phyloP scores from a whole-genome alignment of 1,140 invertebrate genomes.

The Lordiphosa collinella region DNA sequence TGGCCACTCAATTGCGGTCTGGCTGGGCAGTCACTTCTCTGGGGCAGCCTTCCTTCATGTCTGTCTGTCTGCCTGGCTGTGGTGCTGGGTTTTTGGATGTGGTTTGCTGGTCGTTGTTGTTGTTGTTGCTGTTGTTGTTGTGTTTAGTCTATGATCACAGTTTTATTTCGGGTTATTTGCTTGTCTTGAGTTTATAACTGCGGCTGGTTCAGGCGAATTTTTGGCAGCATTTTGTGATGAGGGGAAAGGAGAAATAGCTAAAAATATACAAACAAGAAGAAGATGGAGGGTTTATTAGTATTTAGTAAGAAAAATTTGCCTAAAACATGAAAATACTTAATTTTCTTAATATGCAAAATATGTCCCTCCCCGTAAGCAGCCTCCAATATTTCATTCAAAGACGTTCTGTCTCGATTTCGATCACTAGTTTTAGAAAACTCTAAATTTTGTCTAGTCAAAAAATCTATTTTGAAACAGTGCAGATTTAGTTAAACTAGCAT shows the following conservation, averaged over 20 bases:
- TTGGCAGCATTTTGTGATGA: constrained; percentile 67
- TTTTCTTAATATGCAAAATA: too few species aligned
- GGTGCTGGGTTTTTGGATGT: constrained; percentile 10
- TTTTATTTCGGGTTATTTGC: constrained; percentile 42
- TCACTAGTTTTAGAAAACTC: too few species aligned
- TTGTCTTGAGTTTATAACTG: constrained; percentile 32
- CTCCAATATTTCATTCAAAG: too few species aligned
- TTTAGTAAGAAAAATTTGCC: not conserved
- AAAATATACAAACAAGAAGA: constrained; percentile 16
- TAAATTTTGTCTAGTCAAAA: too few species aligned
- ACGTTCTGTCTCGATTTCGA: too few species aligned
- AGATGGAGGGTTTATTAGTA: not conserved
- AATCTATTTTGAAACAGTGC: too few species aligned
- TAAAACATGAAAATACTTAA: too few species aligned
- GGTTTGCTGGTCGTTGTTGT: constrained; percentile 9
- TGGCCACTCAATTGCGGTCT: constrained; percentile 41
- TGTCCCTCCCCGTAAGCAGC: too few species aligned
- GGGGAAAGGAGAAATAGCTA: constrained; percentile 38
- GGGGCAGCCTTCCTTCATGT: constrained; percentile 22
- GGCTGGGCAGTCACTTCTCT: constrained; percentile 31
- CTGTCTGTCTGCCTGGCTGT: constrained; percentile 22
- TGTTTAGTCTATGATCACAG: constrained; percentile 72
- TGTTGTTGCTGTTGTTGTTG: constrained; percentile 32
- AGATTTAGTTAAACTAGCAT: too few species aligned
- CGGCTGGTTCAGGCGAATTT: constrained; percentile 53